Evolutionary conservation across 2,888 invertebrate genomes (phyloP).

Genomic region (Morpho helenor): DNA sequence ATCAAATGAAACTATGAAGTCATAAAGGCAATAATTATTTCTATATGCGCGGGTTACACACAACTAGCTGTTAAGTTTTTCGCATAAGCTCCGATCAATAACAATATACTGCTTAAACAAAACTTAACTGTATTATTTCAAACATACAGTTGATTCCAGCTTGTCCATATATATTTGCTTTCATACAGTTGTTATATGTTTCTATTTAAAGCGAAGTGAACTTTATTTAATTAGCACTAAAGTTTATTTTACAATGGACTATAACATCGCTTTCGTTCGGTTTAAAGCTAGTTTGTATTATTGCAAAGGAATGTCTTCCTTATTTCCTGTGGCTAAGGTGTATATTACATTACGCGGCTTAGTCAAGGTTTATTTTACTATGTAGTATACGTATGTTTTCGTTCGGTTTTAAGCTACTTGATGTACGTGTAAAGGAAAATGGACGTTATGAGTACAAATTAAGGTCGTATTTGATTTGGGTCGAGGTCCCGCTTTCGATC

Average conservation of each 20-base stretch:
- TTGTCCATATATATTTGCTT: neutral
- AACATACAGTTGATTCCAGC: neutral
- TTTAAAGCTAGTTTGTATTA: neutral
- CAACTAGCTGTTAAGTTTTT: conserved; percentile 56
- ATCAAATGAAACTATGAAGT: neutral
- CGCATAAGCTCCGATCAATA: conserved; percentile 74
- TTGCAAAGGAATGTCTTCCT: conserved; percentile 26
- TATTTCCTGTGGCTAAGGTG: neutral
- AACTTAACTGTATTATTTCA: neutral
- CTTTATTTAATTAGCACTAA: neutral
- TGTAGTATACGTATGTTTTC: conserved; percentile 1
- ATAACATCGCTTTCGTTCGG: neutral
- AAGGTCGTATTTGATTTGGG: conserved; percentile 34
- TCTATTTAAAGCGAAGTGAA: neutral
- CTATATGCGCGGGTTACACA: conserved; percentile 25
- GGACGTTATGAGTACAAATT: neutral
- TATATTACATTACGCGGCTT: too few relatives aligned
- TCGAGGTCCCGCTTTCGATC: conserved; percentile 50
- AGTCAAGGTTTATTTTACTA: neutral
- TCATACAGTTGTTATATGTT: conserved; percentile 1
- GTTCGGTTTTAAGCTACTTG: conserved; percentile 6
- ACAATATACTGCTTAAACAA: conserved; percentile 29
- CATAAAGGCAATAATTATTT: conserved; percentile 19
- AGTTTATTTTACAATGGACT: neutral
- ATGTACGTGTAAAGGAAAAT: conserved; percentile 19